Percentiles rank a stretch among this genome's conserved stretches.
Evolutionary conservation across 2,797 vertebrate genomes (phyloP).

Genomic region (Iguana delicatissima): DNA sequence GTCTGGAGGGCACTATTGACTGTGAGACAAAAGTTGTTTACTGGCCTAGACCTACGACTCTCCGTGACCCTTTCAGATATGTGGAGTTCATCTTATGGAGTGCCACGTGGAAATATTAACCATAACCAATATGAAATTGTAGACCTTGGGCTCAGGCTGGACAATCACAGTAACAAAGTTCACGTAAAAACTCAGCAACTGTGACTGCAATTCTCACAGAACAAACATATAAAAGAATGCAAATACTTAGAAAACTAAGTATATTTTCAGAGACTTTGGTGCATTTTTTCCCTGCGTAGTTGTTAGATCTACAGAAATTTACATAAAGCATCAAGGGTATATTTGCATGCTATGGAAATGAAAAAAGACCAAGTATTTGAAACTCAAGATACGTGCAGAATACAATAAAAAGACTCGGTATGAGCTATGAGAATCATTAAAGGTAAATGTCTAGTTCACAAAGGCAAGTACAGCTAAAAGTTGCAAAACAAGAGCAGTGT

Average conservation of each 20-base stretch:
- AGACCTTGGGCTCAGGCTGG: too few species aligned
- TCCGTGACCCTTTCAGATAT: too few species aligned
- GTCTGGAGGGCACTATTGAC: too few species aligned
- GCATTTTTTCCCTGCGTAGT: not conserved
- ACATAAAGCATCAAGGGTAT: not conserved
- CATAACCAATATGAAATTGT: too few species aligned
- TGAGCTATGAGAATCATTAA: not conserved
- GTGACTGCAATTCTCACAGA: constrained; percentile 55
- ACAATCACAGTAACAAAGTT: too few species aligned
- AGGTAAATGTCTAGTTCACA: not conserved
- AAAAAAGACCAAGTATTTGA: not conserved
- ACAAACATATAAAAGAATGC: not conserved
- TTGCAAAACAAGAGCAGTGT: accelerated
- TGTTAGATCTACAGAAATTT: not conserved
- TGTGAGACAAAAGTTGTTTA: too few species aligned
- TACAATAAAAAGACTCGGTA: not conserved
- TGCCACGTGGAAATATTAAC: too few species aligned
- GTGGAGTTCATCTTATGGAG: too few species aligned
- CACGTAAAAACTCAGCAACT: constrained; percentile 61
- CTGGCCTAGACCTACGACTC: too few species aligned
- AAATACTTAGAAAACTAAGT: constrained; percentile 39
- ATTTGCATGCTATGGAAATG: not conserved
- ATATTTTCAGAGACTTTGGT: not conserved
- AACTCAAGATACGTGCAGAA: not conserved
- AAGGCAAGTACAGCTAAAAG: not conserved